Evolutionary conservation across 64 coral and sea anemone genomes (phyloP), one percentile per base, ranked within the genome.

Genomic region (Acropora yongei): DNA sequence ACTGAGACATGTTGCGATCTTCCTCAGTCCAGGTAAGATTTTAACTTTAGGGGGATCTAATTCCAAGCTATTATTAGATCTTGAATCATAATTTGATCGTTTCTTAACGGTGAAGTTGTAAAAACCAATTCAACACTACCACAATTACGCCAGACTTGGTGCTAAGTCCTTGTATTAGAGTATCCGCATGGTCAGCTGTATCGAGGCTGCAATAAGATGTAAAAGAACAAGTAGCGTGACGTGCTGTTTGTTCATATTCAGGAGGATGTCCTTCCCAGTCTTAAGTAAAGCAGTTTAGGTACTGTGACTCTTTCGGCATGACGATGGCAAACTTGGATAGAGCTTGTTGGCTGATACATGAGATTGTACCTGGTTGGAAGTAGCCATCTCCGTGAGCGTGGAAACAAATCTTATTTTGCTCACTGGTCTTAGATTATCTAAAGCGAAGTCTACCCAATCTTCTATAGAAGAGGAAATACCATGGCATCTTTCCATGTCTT

Each of bases 91-190:
- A 63, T 63, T 63, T 63, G 58, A 63, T 63, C 8, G 58, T 63
- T 63, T 63, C 58, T 63, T 63, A 63, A 63, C 8, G 9, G 58
- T 11, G 58, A 12, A n/a, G n/a, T n/a, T n/a, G n/a, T n/a, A n/a
- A n/a, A 83, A 83, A 83, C 80, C 80, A 83, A 50, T 83, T 83
- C 80, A 83, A 83, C 80, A 83, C 80, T 45, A 83, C 53, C 44
- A 16, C 80, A 55, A 57, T 55, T 50, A 83, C 57, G 53, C 80
- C 41, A 83, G 57, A 55, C 80, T 83, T 83, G 44, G 80, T 50
- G 57, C 47, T 50, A 45, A 83, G 44, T 45, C 80, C 11, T 55
- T 83, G 44, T 45, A 83, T 45, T 55, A 83, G 53, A 39, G 57
- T 83, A 55, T 60, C 12, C 45, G 18, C 17, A 49, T 47, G 14